A percentile compares a stretch with the other conserved stretches of the same genome.
Evolutionary conservation across 92 coral and sea anemone species (phyloP).

Genomic region (Parazoanthus swiftii): DNA sequence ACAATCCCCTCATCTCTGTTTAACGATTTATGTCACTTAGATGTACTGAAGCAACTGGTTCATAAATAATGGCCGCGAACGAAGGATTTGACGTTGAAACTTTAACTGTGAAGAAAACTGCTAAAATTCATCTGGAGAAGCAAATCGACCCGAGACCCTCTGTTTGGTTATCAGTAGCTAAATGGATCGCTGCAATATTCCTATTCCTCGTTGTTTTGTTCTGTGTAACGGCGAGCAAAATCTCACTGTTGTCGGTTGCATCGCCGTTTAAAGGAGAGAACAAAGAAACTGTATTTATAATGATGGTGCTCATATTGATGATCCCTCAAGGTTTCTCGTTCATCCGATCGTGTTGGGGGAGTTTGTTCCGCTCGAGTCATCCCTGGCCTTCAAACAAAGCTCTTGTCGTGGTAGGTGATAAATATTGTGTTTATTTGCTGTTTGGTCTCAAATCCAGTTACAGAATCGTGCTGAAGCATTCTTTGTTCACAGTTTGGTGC

Average conservation of each 20-base stretch:
- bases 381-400: conserved; percentile 86
- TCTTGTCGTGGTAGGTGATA: conserved; percentile 63
- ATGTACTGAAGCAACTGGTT: background rate
- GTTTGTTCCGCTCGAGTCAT: conserved; percentile 58
- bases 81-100: conserved; percentile 13
- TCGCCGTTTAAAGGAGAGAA: conserved; percentile 1
- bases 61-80: background rate
- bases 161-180: conserved; percentile 59
- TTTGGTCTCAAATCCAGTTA: too few relatives aligned
- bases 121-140: conserved; percentile 61
- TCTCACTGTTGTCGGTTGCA: conserved; percentile 71
- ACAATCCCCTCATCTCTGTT: background rate
- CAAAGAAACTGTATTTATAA: conserved; percentile 73
- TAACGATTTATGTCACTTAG: background rate
- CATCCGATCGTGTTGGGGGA: conserved; percentile 67
- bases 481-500: background rate
- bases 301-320: conserved; percentile 76
- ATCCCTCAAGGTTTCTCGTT: conserved; percentile 73
- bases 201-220: conserved; percentile 61
- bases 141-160: conserved; percentile 69
- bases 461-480: background rate
- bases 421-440: background rate
- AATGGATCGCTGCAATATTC: conserved; percentile 72
- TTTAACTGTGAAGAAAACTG: conserved; percentile 60
- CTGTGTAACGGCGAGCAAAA: conserved; percentile 85